These are phyloP conservation scores for Hemibagrus guttatus DNA, from an alignment of 2,797 vertebrate genomes.

Conservation along the genomic window DNA sequence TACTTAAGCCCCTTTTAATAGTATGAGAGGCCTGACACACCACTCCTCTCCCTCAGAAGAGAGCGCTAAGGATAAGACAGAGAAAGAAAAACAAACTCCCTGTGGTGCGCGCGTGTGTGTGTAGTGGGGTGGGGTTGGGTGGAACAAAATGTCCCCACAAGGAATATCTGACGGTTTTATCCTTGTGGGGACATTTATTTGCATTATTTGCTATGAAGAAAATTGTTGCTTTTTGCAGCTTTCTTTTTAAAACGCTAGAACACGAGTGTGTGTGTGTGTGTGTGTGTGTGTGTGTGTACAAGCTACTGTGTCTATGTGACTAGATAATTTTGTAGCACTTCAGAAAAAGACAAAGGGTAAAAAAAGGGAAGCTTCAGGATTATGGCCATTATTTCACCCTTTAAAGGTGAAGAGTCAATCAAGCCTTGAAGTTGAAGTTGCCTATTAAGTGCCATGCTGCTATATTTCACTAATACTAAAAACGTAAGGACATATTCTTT, in stretches of 20 bases:
- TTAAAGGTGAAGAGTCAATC: slow-evolving; percentile 10
- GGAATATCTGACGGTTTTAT: background rate
- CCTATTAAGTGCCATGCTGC: background rate
- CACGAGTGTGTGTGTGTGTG: background rate
- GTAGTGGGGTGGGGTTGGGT: background rate
- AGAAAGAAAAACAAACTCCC: slow-evolving; percentile 49
- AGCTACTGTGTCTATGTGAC: background rate
- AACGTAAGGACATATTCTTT: background rate
- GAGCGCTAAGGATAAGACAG: slow-evolving; percentile 29
- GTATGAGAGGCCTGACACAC: slow-evolving; percentile 57
- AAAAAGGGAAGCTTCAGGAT: slow-evolving; percentile 30
- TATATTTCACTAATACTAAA: background rate
- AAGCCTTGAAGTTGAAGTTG: background rate
- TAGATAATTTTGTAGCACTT: background rate
- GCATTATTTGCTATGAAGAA: background rate
- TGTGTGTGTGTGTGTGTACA: background rate
- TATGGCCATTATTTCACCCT: slow-evolving; percentile 23
- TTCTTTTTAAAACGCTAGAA: background rate
- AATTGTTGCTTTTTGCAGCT: background rate
- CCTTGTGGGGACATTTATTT: background rate
- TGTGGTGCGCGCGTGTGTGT: slow-evolving; percentile 15
- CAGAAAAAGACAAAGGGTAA: background rate
- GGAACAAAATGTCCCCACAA: background rate
- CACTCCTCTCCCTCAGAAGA: slow-evolving; percentile 54
- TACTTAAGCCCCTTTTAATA: slow-evolving; percentile 61